Conservation (phyloP, 2,113 vertebrate genomes). For the Ptychochromis oligacanthus region DNA sequence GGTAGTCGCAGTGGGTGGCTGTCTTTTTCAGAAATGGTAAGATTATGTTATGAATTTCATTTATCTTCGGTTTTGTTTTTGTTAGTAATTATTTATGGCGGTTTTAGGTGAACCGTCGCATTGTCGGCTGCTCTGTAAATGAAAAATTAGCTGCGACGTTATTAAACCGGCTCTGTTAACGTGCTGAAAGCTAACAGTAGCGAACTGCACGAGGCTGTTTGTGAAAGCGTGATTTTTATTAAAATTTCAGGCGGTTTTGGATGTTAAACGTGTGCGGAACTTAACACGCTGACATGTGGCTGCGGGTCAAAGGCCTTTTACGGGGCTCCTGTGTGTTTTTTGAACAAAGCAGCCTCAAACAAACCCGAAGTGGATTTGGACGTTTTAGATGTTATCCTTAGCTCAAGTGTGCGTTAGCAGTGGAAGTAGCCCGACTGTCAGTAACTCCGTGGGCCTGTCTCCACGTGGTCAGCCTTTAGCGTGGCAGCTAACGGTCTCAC, state of each 20-base stretch:
- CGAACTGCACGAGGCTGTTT: too few species aligned
- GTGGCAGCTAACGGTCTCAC: neutral
- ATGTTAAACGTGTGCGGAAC: too few species aligned
- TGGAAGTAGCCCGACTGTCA: fast-evolving
- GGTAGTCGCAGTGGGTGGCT: fast-evolving
- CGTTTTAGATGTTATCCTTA: neutral
- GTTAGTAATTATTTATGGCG: neutral
- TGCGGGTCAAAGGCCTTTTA: fast-evolving
- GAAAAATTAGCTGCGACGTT: neutral
- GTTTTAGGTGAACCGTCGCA: neutral
- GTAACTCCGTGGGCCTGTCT: neutral
- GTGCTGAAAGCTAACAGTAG: too few species aligned
- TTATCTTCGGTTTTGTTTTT: neutral
- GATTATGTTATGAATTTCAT: neutral
- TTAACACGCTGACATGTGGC: too few species aligned
- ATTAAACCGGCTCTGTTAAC: neutral
- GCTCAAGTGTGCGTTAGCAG: neutral
- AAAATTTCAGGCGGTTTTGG: too few species aligned
- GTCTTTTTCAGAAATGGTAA: neutral
- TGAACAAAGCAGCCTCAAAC: fast-evolving
- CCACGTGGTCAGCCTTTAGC: neutral
- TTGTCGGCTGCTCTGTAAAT: neutral
- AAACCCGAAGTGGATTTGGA: fast-evolving
- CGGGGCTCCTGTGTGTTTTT: neutral
- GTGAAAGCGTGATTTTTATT: too few species aligned